Evolutionary conservation across 2,797 vertebrate species (phyloP), one percentile per base, ranked within the genome.

Genomic region (Pogonophryne albipinna): DNA sequence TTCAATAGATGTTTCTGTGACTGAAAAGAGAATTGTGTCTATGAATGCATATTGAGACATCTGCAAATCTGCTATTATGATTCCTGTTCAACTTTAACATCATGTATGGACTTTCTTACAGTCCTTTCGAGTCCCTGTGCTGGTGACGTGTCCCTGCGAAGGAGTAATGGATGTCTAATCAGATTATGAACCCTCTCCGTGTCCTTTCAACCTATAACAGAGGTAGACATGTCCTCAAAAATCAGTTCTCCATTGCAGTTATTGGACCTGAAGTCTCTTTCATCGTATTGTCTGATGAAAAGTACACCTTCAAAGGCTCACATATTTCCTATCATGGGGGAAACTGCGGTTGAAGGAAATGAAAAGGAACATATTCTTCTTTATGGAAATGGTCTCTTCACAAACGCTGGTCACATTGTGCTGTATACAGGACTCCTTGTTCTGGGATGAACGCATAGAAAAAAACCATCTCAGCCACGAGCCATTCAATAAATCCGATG

Each of bases 251-350:
- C 56, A 53, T 78, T 87, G 86, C 67, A 71, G 57, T 79, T 61
- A 52, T 14, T 50, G 74, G 66, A 64, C 64, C 69, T 50, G 68
- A 71, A 72, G 61, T 53, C 71, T 78, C 76, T 91, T 90, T 90
- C 80, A 90, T 90, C 82, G 85, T 44, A 84, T 83, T 82, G 80
- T 89, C 82, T 88, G 85, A 84, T 75, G 71, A 88, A 88, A 91
- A 66, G 70, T 58, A 71, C 56, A 75, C 77, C 85, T 81, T 90
- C 83, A 92, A 90, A 91, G 80, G 59, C 66, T 74, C 38, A 55
- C 68, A 53, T 68, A 78, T 77, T 80, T 78, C 85, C 57, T 60
- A 74, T 86, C 66, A 78, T 59, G 53, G 63, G 31, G 50, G 67
- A 38, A 65, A 70, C 51, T 72, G 58, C 20, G 34, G 19, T 78